Evolutionary conservation across 2,113 vertebrate species (phyloP), one percentile per base, ranked within the genome.

Genomic region (Vombatus ursinus): DNA sequence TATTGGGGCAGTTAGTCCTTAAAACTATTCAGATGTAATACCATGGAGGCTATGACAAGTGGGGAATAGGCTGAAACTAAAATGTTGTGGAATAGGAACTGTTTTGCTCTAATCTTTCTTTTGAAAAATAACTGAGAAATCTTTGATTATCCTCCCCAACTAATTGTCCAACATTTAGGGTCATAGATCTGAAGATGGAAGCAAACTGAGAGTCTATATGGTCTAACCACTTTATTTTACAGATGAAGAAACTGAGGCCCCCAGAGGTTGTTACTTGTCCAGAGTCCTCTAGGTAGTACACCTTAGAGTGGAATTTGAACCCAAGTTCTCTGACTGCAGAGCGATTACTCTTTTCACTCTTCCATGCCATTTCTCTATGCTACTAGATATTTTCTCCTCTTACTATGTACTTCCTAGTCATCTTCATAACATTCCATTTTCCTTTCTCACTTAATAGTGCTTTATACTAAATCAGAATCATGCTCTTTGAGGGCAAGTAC

Each of bases 61-160:
- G 54, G 84, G n/a, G 93, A 96, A n/a, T 52, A 11, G 8, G 92
- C 91, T 96, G 90, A 93, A 95, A 96, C 91, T 95, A 92, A 93
- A 95, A 96, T 57, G 57, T 3, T 50, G 47, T 84, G 19, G 19
- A 44, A 24, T 92, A 7, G 93, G 61, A 98, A 90, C 54, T 92
- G 24, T 92, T 50, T 52, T 89, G 16, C 24, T 10, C 53, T 52
- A 47, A 90, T 1, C 68, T 44, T 22, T 84, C n/a, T 44, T 84
- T 84, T 2, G 22, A 84, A 77, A 84, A 84, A 84, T 44, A 44
- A 44, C 16, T 0, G 1, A 84, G 28, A 96, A 91, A 96, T n/a
- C n/a, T 94, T 22, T n/a, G 77, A 8, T 92, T 49, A 90, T 95
- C 90, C 50, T 53, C 91, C 26, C 19, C 91, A 50, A 16, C 25